These are phyloP conservation scores for Hypanus sabinus DNA, from an alignment of 2,113 vertebrate species.

Conservation along the genomic window DNA sequence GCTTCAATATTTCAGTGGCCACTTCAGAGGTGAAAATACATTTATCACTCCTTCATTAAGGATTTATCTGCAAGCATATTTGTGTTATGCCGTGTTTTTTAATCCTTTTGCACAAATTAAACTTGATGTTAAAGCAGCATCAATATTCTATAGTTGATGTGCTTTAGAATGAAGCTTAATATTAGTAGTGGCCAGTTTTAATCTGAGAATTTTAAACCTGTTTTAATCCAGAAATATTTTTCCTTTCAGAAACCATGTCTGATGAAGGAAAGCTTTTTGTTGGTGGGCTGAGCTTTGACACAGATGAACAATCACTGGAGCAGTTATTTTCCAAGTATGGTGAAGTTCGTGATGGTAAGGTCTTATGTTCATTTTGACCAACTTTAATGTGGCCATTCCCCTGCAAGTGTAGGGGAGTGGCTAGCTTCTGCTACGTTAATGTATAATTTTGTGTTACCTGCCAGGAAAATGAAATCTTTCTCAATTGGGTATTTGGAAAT, in stretches of 20 bases:
- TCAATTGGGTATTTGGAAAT: not conserved
- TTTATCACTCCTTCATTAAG: not conserved
- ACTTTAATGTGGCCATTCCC: not conserved
- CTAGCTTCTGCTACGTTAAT: not conserved
- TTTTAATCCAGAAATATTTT: not conserved
- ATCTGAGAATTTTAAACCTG: not conserved
- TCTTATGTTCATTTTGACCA: not conserved
- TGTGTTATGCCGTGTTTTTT: not conserved
- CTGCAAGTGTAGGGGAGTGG: too few species aligned
- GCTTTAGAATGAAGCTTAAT: not conserved
- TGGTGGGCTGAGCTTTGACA: constrained; percentile 18
- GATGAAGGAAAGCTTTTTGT: constrained; percentile 18
- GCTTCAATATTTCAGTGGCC: not conserved
- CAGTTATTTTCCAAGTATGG: constrained; percentile 28
- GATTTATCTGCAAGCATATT: not conserved
- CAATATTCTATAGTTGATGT: not conserved
- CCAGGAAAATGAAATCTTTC: not conserved
- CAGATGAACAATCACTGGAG: constrained; percentile 30
- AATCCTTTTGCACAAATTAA: not conserved
- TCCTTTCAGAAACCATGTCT: not conserved
- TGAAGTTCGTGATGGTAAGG: constrained; percentile 29
- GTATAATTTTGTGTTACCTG: too few species aligned
- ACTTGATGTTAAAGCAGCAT: not conserved
- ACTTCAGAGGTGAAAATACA: not conserved
- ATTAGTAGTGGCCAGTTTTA: not conserved